A percentile compares a stretch with the other conserved stretches of the same genome.
Conservation (phyloP, 1,140 invertebrate genomes). For the Drosophila lacteicornis region DNA sequence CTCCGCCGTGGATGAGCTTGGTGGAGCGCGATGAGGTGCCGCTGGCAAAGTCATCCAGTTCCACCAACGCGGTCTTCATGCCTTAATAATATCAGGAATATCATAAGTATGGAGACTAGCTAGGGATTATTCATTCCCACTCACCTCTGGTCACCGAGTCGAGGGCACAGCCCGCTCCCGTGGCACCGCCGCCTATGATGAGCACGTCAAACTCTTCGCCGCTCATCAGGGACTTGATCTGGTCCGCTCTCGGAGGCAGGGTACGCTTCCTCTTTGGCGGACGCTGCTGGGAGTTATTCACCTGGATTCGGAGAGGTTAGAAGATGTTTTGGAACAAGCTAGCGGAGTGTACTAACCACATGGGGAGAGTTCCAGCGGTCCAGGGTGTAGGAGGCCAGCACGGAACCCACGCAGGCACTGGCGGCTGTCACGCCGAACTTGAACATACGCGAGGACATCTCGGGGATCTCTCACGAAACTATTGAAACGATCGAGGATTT, state of each 20-base stretch:
- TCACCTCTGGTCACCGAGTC: constrained; percentile 93
- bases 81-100: constrained; percentile 9
- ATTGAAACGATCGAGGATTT: constrained; percentile 22
- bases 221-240: constrained; percentile 91
- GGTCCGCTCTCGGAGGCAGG: constrained; percentile 92
- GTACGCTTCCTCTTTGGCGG: constrained; percentile 89
- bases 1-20: constrained; percentile 99
- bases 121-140: neutral
- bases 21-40: constrained; percentile 98
- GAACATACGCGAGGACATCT: constrained; percentile 82
- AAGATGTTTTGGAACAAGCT: no score
- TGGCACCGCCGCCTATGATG: constrained; percentile 98
- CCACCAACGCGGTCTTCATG: constrained; percentile 97
- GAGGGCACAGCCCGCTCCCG: constrained; percentile 96
- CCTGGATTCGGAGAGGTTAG: constrained; percentile 26
- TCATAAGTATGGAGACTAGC: neutral
- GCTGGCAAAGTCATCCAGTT: constrained; percentile 98
- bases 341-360: constrained; percentile 49
- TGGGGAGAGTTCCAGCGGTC: constrained; percentile 75
- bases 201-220: constrained; percentile 95
- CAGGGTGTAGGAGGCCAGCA: constrained; percentile 73
- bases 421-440: constrained; percentile 80
- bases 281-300: constrained; percentile 85
- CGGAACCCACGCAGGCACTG: constrained; percentile 74
- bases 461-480: constrained; percentile 32